Base-by-base conservation (phyloP, 2,113 vertebrate species). In the Pampusana beccarii region DNA sequence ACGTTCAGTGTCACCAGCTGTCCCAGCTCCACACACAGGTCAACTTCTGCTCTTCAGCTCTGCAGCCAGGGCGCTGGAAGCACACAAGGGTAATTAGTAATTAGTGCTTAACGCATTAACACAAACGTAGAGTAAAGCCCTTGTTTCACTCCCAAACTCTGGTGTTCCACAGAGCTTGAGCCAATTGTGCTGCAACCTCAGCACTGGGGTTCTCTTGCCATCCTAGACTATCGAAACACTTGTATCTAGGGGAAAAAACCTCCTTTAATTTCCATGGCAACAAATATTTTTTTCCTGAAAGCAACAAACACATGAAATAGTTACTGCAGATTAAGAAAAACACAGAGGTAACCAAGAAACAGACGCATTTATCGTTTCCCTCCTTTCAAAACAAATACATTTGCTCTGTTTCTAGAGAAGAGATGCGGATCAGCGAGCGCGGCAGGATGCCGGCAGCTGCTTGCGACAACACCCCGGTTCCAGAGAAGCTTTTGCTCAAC, bases 401-500 rank as follows among this genome's bases (percentile, higher is more conserved):
- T 6, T 4, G 44, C 44, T 17, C 17, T 5, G 1, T 25, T 61
- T 36, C 23, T 33, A 40, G 26, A 13, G 58, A 48, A 46, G 3
- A 16, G 66, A 13, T 1, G 18, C 44, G 25, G 38, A 5, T 1
- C 1, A 1, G 70, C 34, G 26, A 1, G 70, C 34, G 26, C 58
- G 1, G 33, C 82, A 80, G 58, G 60, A 57, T 25, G 11, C 33
- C 6, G 69, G 51, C 6, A 38, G 24, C 67, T 23, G 50, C 67
- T 70, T 13, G 61, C 2, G 2, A 31, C 17, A 54, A 44, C 0
- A 0, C 0, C 4, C 3, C 50, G 21, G 12, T 11, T n/a, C 54
- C 56, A 42, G 26, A 0, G 5, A 34, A 82, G 54, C 7, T 48
- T 5, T n/a, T n/a, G 54, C 81, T 56, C 42, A 70, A 33, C 56